These are phyloP conservation scores for Reticulitermes lucifugus DNA, from an alignment of 2,888 invertebrate genomes.

Conservation along the genomic window DNA sequence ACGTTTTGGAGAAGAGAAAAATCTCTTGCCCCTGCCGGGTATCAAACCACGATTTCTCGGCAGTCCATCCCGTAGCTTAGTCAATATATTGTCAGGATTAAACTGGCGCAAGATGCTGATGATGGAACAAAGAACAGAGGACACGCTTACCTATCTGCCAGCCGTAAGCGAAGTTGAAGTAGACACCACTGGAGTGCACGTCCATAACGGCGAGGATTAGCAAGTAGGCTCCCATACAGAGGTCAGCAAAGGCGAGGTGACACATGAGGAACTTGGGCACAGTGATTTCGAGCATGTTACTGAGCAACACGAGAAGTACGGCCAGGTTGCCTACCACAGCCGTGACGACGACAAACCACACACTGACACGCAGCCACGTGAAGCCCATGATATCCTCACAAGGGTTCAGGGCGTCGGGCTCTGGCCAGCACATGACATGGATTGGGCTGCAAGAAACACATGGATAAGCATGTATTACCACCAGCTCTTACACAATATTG, in stretches of 20 bases:
- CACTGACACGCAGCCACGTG: conserved; percentile 80
- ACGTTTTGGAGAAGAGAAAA: too few species aligned
- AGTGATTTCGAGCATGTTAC: conserved; percentile 67
- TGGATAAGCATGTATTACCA: not conserved
- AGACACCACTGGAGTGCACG: conserved; percentile 84
- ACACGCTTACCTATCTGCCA: conserved; percentile 80
- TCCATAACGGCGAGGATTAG: conserved; percentile 87
- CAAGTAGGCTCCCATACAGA: conserved; percentile 88
- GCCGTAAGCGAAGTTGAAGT: conserved; percentile 90
- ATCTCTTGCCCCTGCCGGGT: too few species aligned
- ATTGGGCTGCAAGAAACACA: conserved; percentile 60
- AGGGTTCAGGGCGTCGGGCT: conserved; percentile 85
- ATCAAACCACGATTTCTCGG: too few species aligned
- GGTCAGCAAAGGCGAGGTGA: conserved; percentile 89
- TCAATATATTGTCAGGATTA: too few species aligned
- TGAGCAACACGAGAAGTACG: conserved; percentile 81
- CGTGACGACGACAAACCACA: conserved; percentile 87
- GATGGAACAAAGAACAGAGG: too few species aligned
- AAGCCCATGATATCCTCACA: conserved; percentile 93
- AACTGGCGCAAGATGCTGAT: too few species aligned
- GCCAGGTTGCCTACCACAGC: conserved; percentile 87
- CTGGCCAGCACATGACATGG: conserved; percentile 76
- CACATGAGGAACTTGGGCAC: conserved; percentile 81
- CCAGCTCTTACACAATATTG: too few species aligned
- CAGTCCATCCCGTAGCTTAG: too few species aligned